Evolutionary conservation across 2,888 invertebrate genomes (phyloP), one percentile per base, ranked within the genome.

Genomic region (Acleris holmiana): DNA sequence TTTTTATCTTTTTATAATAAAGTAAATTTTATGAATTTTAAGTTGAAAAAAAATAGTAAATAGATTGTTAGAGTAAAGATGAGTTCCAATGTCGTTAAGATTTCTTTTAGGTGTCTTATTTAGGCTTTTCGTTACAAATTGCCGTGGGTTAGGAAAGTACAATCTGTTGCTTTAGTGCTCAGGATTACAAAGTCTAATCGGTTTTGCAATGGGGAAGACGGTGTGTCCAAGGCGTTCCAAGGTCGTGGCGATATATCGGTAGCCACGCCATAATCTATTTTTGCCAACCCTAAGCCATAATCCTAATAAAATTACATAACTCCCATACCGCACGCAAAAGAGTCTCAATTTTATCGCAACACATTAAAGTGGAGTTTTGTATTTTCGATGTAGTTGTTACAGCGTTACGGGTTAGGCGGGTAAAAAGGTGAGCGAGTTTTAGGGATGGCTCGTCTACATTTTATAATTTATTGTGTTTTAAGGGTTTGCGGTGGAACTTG

Each of bases 261-360:
- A 21, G 50, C 13, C 40, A n/a, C 13, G 17, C 44, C 46, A 62
- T 62, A 46, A 62, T 62, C 49, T 50, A 62, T 56, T 56, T 62
- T 62, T 50, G 35, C 35, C 35, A 35, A 35, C 35, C 35, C 35
- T 35, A 35, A 35, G 35, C 35, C 13, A 35, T 35, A 13, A 35
- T 13, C 35, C 35, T 35, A 35, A 35, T 35, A 35, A 35, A 35
- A 35, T 35, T 21, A 54, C 41, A 23, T 18, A 41, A 5, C 18
- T 13, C 35, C 2, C 17, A n/a, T n/a, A 21, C 17, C 21, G 7
- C 40, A 54, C 19, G 21, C 54, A 41, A 54, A 17, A 19, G 21
- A 44, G 13, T 50, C 10, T n/a, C 41, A 29, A 44, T 25, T 7
- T 25, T 48, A 50, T 25, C 15, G n/a, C n/a, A 13, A 44, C 13